Percentiles rank a stretch among this genome's conserved stretches.
phyloP scores from a whole-genome alignment of 37 sponge, comb jelly and placozoan species.

The Halichondria panicea region DNA sequence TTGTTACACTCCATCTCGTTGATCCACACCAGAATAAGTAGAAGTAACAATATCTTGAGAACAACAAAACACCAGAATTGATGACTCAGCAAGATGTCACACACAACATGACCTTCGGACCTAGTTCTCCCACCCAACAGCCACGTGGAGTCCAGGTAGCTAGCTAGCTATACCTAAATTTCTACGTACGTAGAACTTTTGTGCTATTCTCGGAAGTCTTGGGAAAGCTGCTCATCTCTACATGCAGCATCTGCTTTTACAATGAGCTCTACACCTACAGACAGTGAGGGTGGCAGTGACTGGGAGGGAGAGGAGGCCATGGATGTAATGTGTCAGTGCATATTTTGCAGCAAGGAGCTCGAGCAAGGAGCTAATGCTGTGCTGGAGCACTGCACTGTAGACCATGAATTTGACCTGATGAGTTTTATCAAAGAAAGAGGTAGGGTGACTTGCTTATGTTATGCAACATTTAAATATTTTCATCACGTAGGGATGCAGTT shows the following conservation, averaged over 20 bases:
- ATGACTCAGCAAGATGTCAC: constrained; percentile 2
- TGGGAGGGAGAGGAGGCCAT: constrained; percentile 48
- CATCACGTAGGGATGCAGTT: constrained; percentile 49
- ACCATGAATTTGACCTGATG: constrained; percentile 42
- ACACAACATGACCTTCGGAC: background rate
- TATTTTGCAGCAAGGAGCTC: constrained; percentile 37
- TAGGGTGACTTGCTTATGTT: background rate
- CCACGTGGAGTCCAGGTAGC: too few species aligned
- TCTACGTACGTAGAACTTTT: too few species aligned
- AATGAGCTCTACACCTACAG: too few species aligned
- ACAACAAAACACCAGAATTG: background rate
- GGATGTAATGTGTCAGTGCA: constrained; percentile 15
- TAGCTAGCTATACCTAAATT: too few species aligned
- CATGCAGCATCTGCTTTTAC: too few species aligned
- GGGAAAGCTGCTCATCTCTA: too few species aligned
- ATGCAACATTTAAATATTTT: background rate
- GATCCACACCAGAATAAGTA: too few species aligned
- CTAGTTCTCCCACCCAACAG: background rate
- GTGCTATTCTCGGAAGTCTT: too few species aligned
- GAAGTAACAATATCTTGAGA: too few species aligned
- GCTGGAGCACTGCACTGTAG: constrained; percentile 43
- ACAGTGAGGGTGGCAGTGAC: constrained; percentile 19
- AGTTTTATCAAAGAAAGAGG: constrained; percentile 3
- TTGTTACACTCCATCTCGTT: constrained; percentile 10
- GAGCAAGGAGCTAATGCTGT: constrained; percentile 13